Base-by-base conservation (phyloP, 2,888 invertebrate species). In the Noctua janthina region DNA sequence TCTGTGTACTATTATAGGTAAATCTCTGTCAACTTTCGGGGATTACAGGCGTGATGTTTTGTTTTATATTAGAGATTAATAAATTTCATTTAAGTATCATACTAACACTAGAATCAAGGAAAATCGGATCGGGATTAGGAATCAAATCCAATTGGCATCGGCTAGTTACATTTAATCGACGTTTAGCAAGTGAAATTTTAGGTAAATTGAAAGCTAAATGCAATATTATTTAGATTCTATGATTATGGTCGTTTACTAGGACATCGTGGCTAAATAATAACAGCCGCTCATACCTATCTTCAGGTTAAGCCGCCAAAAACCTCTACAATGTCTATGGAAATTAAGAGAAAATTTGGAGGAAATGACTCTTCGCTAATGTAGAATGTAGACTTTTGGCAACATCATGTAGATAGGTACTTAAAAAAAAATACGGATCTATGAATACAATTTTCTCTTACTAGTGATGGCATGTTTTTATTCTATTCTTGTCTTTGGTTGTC, bases 361-460 rank as follows among this genome's bases (percentile, higher is more conserved):
- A 13, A 51, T 29, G 7, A 15, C n/a, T 29, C n/a, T 71, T 39
- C 51, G 17, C 29, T 43, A 13, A 39, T 11, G 23, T 69, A n/a
- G 7, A 74, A 43, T 13, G 43, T n/a, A 46, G 15, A 67, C 20
- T 78, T n/a, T 54, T 56, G 66, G 46, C 66, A 35, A 23, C 76
- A 49, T 2, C 11, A 17, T 35, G 20, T 59, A 67, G 67, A 20
- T n/a, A n/a, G 29, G n/a, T 46, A 49, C 49, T 11, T 46, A 46
- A 2, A 35, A 74, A 59, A 62, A 76, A 76, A 51, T 15, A 35
- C 35, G 0, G 1, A 11, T 46, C 54, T 82, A 62, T 68, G n/a
- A 69, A 81, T 54, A 82, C 1, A 64, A 54, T 13, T 29, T 82
- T 56, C 29, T 76, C 69, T 20, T 39, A 68, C 49, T 43, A 78